Evolutionary conservation across 2,888 invertebrate species (phyloP).

Genomic region (Hypomecis punctinalis): DNA sequence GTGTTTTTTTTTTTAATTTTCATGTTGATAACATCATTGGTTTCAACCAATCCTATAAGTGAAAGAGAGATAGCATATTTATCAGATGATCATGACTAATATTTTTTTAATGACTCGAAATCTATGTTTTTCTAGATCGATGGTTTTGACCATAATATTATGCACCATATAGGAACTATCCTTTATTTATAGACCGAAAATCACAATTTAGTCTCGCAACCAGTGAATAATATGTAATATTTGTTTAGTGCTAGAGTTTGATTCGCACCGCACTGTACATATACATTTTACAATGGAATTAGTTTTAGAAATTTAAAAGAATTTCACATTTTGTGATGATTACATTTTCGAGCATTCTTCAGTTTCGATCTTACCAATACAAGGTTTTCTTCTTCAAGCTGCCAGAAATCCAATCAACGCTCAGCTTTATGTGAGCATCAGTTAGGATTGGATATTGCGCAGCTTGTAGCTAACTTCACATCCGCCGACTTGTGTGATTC

Average conservation of each 20-base stretch:
- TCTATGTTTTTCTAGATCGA: no score
- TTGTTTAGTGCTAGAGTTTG: conserved; percentile 45
- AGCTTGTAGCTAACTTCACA: no score
- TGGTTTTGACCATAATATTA: not conserved
- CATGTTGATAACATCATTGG: no score
- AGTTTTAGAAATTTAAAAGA: conserved; percentile 63
- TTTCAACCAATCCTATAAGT: no score
- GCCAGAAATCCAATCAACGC: not conserved
- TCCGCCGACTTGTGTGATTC: no score
- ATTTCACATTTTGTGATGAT: conserved; percentile 59
- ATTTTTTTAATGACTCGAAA: no score
- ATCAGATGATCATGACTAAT: no score
- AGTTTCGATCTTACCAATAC: conserved; percentile 1
- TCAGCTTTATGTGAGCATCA: no score
- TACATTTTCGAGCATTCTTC: not conserved
- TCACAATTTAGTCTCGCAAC: conserved; percentile 40
- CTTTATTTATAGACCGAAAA: conserved; percentile 45
- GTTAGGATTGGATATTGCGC: no score
- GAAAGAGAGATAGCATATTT: no score
- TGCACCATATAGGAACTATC: conserved; percentile 1
- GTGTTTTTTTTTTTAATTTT: no score
- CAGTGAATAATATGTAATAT: conserved; percentile 65
- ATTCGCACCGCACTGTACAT: conserved; percentile 70
- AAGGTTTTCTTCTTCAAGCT: not conserved
- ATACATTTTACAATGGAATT: conserved; percentile 64